phyloP scores from a whole-genome alignment of 2,888 invertebrate genomes.

The Chydorus sphaericus region DNA sequence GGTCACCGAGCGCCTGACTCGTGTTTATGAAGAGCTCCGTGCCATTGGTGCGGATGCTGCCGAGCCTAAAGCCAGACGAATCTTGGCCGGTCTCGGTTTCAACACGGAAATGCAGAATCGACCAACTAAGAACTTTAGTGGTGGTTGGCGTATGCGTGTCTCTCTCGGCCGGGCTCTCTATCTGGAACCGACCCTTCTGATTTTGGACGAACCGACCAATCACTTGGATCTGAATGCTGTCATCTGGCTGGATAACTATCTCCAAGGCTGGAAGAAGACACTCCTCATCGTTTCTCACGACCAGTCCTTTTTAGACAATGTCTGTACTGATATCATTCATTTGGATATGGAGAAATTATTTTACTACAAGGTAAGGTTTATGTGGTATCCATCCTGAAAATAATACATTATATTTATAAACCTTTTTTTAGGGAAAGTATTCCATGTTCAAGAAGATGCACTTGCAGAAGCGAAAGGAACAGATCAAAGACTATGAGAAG shows the following conservation, averaged over 20 bases:
- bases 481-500: slow-evolving; percentile 93
- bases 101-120: slow-evolving; percentile 62
- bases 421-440: too few relatives aligned
- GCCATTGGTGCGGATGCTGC: slow-evolving; percentile 97
- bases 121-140: slow-evolving; percentile 49
- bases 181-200: slow-evolving; percentile 87
- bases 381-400: too few relatives aligned
- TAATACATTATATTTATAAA: too few relatives aligned
- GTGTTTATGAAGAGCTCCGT: slow-evolving; percentile 87
- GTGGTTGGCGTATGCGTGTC: slow-evolving; percentile 98
- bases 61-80: slow-evolving; percentile 87
- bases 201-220: slow-evolving; percentile 98
- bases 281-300: slow-evolving; percentile 97
- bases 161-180: slow-evolving; percentile 91
- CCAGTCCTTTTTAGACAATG: slow-evolving; percentile 98
- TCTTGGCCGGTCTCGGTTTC: slow-evolving; percentile 94
- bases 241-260: slow-evolving; percentile 97
- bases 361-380: slow-evolving; percentile 95
- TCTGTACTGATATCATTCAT: slow-evolving; percentile 97
- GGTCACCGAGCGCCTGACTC: slow-evolving; percentile 62
- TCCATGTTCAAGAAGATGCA: slow-evolving; percentile 99
- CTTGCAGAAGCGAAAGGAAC: slow-evolving; percentile 85
- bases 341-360: slow-evolving; percentile 83
- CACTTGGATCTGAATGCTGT: slow-evolving; percentile 98
- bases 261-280: slow-evolving; percentile 84